Percentiles rank a stretch among this genome's conserved stretches.
Conservation (phyloP, 2,797 vertebrate species). For the Pteronotus mesoamericanus region DNA sequence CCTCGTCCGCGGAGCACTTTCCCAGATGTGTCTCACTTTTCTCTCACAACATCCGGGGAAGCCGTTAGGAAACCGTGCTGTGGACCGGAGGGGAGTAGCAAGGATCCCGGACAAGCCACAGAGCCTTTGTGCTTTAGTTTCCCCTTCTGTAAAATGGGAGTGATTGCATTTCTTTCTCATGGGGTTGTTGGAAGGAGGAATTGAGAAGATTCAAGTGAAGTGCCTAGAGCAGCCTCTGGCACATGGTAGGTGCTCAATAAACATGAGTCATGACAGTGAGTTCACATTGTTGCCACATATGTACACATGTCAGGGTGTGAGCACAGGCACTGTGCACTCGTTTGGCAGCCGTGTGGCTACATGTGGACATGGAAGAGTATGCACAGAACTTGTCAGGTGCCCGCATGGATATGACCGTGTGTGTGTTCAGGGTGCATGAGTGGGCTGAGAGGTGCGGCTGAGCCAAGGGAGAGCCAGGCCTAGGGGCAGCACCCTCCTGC, state of each 20-base stretch:
- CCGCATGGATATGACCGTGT: accelerated
- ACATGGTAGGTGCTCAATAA: not conserved
- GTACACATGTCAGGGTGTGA: not conserved
- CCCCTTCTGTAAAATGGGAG: not conserved
- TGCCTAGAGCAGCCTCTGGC: not conserved
- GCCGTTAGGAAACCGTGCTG: not conserved
- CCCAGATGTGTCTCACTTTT: constrained; percentile 57
- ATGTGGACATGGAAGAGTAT: not conserved
- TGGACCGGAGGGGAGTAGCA: not conserved
- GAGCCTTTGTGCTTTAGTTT: not conserved
- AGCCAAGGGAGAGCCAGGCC: not conserved
- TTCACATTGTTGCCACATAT: accelerated
- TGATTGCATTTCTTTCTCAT: not conserved
- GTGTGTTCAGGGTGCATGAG: not conserved
- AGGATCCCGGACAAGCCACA: not conserved
- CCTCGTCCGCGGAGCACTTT: not conserved
- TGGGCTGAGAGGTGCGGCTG: not conserved
- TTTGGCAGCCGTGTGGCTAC: not conserved
- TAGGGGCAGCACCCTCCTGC: not conserved
- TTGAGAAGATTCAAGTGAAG: not conserved
- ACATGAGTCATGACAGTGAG: not conserved
- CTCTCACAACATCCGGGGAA: not conserved
- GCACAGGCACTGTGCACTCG: not conserved
- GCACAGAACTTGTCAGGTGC: accelerated
- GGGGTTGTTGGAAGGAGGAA: not conserved